Conservation (phyloP, 2,113 vertebrate genomes). For the Triplophysa rosa region DNA sequence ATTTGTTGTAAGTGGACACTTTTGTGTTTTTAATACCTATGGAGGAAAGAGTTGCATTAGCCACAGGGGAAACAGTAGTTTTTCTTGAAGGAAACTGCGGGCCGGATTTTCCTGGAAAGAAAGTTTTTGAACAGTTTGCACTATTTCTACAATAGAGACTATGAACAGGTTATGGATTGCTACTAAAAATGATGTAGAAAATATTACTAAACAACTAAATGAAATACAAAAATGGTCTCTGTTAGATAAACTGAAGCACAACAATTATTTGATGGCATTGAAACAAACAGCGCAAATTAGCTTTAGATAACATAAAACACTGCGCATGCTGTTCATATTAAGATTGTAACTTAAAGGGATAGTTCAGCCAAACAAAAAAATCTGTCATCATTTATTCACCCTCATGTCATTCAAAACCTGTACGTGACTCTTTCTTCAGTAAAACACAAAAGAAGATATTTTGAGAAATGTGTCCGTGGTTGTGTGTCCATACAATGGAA, state of each 20-base stretch:
- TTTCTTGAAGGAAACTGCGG: conserved; percentile 70
- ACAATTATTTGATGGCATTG: neutral
- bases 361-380: no score
- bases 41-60: conserved; percentile 72
- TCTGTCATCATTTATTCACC: no score
- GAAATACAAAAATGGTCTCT: neutral
- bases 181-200: neutral
- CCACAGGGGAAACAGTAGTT: conserved; percentile 63
- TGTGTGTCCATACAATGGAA: no score
- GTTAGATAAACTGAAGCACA: neutral
- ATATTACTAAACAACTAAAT: neutral
- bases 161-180: neutral
- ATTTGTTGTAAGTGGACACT: conserved; percentile 6
- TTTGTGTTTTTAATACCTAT: conserved; percentile 62
- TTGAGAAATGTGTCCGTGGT: no score
- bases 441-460: no score
- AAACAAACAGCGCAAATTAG: neutral
- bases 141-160: neutral
- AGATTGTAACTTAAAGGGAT: no score
- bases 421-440: no score
- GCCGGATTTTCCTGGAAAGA: conserved; percentile 76
- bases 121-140: conserved; percentile 49
- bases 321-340: no score
- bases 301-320: no score
- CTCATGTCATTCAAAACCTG: no score